A percentile compares a stretch with the other conserved stretches of the same genome.
Conservation (phyloP, 2,113 vertebrate species). For the Bothrops jararaca region DNA sequence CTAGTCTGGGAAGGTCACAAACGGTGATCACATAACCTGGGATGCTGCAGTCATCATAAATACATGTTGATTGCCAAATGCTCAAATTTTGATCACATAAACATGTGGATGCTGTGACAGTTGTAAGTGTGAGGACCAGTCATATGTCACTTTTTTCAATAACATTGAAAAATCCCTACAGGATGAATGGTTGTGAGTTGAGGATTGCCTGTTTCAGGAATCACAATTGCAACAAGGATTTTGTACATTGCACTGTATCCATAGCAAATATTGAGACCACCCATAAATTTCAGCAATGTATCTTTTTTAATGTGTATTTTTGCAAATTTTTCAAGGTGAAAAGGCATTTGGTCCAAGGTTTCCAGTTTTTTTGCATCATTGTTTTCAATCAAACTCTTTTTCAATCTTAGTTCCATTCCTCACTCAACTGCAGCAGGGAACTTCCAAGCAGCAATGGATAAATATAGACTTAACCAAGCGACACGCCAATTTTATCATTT, state of each 20-base stretch:
- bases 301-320: not conserved
- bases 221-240: not conserved
- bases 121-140: not conserved
- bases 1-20: not conserved
- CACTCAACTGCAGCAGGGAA: not conserved
- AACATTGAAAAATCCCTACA: too few relatives aligned
- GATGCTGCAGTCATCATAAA: not conserved
- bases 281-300: not conserved
- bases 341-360: not conserved
- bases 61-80: not conserved
- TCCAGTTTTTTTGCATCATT: not conserved
- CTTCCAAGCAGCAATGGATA: not conserved
- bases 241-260: not conserved
- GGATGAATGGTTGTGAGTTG: not conserved
- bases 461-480: not conserved
- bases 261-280: not conserved
- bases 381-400: not conserved
- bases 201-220: not conserved
- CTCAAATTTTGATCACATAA: not conserved
- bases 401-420: not conserved
- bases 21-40: not conserved
- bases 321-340: not conserved
- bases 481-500: not conserved
- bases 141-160: not conserved
- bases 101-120: not conserved